Evolutionary conservation across 1,140 invertebrate species (phyloP).

Genomic region (Tribolium madens): DNA sequence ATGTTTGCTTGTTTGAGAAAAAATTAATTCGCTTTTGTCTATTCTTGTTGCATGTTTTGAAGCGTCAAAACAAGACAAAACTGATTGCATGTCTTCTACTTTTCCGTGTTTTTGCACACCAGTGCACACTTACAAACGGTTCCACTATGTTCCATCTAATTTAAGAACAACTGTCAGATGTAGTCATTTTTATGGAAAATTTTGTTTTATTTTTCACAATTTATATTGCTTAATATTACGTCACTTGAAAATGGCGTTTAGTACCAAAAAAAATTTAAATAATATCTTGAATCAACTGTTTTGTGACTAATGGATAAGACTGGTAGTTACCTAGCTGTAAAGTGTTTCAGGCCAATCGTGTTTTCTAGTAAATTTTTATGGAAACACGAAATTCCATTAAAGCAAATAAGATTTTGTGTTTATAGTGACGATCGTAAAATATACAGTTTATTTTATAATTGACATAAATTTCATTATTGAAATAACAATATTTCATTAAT

Average conservation of each 20-base stretch:
- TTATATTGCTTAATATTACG: too few relatives aligned
- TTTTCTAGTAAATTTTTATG: neutral
- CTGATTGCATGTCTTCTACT: neutral
- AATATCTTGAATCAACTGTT: too few relatives aligned
- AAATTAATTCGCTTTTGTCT: too few relatives aligned
- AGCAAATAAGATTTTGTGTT: neutral
- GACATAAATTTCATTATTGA: neutral
- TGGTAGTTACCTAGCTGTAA: too few relatives aligned
- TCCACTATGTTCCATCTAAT: neutral
- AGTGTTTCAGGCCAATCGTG: neutral
- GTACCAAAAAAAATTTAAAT: too few relatives aligned
- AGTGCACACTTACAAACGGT: neutral
- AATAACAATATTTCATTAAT: too few relatives aligned
- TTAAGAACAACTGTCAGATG: neutral
- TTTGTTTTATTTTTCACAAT: too few relatives aligned
- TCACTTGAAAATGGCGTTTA: too few relatives aligned
- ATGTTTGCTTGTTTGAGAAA: too few relatives aligned
- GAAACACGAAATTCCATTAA: neutral
- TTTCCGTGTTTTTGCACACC: constrained; percentile 4
- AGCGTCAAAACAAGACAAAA: neutral
- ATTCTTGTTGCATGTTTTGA: too few relatives aligned
- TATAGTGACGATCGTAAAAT: too few relatives aligned
- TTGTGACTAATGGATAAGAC: too few relatives aligned
- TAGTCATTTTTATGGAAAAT: neutral
- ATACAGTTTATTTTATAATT: neutral